Evolutionary conservation across 1,140 invertebrate species (phyloP).

Genomic region (Neomicropteryx cornuta): DNA sequence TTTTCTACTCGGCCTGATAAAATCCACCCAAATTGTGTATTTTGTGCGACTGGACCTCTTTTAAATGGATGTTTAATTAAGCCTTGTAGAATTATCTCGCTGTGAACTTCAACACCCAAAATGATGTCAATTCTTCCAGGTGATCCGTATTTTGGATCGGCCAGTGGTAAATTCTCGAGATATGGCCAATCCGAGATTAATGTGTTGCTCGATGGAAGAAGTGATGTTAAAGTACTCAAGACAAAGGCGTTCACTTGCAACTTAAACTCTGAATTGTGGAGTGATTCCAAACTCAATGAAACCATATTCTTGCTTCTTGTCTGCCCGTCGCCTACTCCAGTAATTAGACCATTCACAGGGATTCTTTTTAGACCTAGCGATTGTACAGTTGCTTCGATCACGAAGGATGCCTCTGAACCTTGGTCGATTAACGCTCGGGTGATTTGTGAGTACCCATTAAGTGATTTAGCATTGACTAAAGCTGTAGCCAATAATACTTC

Average conservation of each 20-base stretch:
- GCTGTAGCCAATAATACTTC: constrained; percentile 14
- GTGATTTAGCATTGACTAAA: constrained; percentile 8
- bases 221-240: constrained; percentile 17
- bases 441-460: constrained; percentile 2
- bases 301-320: constrained; percentile 5
- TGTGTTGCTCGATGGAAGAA: constrained; percentile 14
- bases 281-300: constrained; percentile 12
- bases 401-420: constrained; percentile 15
- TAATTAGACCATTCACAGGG: constrained; percentile 8
- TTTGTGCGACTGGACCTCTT: constrained; percentile 16
- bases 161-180: constrained; percentile 13
- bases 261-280: constrained; percentile 9
- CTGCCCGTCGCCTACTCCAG: constrained; percentile 3
- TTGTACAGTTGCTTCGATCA: constrained; percentile 14
- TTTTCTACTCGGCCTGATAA: constrained; percentile 15
- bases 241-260: constrained; percentile 12
- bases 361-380: constrained; percentile 8
- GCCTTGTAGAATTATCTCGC: constrained; percentile 14
- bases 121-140: constrained; percentile 17
- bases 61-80: constrained; percentile 13
- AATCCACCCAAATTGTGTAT: constrained; percentile 22
- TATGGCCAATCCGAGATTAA: constrained; percentile 13
- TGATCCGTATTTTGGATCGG: constrained; percentile 15
- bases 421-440: constrained; percentile 15
- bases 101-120: constrained; percentile 16